Percentiles rank a stretch among this genome's conserved stretches.
phyloP scores from a whole-genome alignment of 2,888 invertebrate species.

The Gibbula magus region DNA sequence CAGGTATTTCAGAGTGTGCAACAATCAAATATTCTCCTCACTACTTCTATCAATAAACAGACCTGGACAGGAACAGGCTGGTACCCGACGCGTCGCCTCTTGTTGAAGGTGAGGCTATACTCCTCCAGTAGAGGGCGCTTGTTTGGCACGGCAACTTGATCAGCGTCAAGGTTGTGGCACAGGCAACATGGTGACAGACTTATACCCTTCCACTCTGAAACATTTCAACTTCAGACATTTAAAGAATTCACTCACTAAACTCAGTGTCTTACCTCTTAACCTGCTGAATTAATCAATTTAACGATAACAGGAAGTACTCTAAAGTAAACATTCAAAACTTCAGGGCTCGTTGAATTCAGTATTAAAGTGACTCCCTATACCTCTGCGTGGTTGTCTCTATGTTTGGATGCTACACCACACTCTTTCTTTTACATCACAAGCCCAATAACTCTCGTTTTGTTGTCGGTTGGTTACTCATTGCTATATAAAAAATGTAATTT shows the following conservation, averaged over 20 bases:
- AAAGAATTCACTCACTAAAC: neutral
- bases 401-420: no score
- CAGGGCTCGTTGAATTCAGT: no score
- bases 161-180: conserved; percentile 27
- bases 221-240: neutral
- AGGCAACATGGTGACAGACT: conserved; percentile 62
- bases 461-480: no score
- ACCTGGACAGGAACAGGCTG: conserved; percentile 29
- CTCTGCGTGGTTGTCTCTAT: no score
- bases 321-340: no score
- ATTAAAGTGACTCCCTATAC: no score
- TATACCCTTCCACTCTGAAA: conserved; percentile 56
- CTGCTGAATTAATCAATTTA: no score
- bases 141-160: neutral
- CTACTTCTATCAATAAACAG: conserved; percentile 23
- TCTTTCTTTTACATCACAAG: no score
- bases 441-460: no score
- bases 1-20: neutral
- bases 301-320: no score
- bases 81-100: conserved; percentile 34
- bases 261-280: no score
- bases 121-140: neutral
- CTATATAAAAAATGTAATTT: no score
- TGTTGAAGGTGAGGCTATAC: conserved; percentile 22
- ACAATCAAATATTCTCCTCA: neutral